Evolutionary conservation across 35 echinoderm and acorn worm genomes (phyloP), one percentile per base, ranked within the genome.

Genomic region (Lytechinus variegatus): DNA sequence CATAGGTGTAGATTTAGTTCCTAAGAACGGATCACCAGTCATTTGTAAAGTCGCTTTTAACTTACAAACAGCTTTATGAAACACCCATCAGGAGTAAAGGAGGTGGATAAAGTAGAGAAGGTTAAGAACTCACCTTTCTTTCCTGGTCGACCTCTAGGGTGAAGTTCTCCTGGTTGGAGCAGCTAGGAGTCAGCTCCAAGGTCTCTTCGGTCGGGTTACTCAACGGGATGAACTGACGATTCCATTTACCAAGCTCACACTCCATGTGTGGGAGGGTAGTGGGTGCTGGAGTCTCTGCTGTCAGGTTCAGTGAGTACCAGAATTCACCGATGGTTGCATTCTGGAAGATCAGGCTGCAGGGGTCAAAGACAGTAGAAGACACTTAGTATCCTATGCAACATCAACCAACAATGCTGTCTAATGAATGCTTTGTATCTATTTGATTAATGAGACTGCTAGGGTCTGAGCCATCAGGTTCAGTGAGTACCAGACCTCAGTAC

Each of bases 231-330:
- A 97, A 99, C 95, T 97, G 98, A 56, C 98, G 91, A 92, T 95
- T 97, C 98, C 97, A 99, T 91, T 97, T 99, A 33, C 97, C 98
- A 10, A 99, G 94, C 94, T 99, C 98, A 97, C 98, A 99, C 94
- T 97, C 96, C 56, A 99, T 97, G 94, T 97, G 98, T 28, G 98
- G 98, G 13, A 97, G 87, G 11, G 95, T 72, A 2, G 96, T 95
- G 54, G 98, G 98, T 14, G 97, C 89, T 29, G 97, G 97, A 9
- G 97, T 96, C 92, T 99, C 95, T 4, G 97, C 94, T 27, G 86
- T 95, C 33, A 97, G 94, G 55, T 95, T 95, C 52, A 97, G 60
- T 52, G 94, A 51, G 91, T 97, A 97, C 97, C 98, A 97, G 91
- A 97, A 97, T 57, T 97, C 98, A 89, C 98, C 98, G 1, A 99